Evolutionary conservation across 2,797 vertebrate genomes (phyloP).

Genomic region (Hippopotamyrus pictus): DNA sequence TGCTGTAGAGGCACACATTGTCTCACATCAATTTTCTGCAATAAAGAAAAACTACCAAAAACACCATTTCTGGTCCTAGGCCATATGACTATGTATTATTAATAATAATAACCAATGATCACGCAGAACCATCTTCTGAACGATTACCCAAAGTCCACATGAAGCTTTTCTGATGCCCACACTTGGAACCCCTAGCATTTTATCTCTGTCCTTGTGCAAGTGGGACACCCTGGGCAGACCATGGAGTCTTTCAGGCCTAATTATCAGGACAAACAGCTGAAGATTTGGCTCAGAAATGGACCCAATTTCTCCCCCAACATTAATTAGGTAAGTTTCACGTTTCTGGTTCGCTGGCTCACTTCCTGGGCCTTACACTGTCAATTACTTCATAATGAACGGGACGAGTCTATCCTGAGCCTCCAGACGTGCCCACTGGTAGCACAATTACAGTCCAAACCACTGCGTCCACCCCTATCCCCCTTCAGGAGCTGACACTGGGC

Average conservation of each 20-base stretch:
- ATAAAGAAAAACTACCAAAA: not conserved
- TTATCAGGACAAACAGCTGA: slow-evolving; percentile 27
- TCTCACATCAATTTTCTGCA: not conserved
- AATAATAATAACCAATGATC: not conserved
- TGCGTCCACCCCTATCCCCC: not conserved
- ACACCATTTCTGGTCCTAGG: not conserved
- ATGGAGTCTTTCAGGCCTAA: not conserved
- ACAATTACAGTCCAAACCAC: not conserved
- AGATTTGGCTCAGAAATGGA: slow-evolving; percentile 33
- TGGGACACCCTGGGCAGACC: not conserved
- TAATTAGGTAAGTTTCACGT: slow-evolving; percentile 7
- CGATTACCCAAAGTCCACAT: not conserved
- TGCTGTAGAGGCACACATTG: not conserved
- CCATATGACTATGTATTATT: not conserved
- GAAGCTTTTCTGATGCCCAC: not conserved
- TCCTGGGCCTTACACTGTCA: slow-evolving; percentile 16
- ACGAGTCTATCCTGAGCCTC: not conserved
- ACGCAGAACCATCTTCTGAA: not conserved
- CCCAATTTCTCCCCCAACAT: slow-evolving; percentile 18
- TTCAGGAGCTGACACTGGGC: not conserved
- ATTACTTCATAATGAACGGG: not conserved
- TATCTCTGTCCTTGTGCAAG: not conserved
- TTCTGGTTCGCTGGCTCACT: slow-evolving; percentile 7
- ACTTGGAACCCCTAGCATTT: not conserved
- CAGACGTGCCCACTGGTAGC: not conserved